Evolutionary conservation across 2,888 invertebrate species (phyloP).

Genomic region (Catocala sponsa): DNA sequence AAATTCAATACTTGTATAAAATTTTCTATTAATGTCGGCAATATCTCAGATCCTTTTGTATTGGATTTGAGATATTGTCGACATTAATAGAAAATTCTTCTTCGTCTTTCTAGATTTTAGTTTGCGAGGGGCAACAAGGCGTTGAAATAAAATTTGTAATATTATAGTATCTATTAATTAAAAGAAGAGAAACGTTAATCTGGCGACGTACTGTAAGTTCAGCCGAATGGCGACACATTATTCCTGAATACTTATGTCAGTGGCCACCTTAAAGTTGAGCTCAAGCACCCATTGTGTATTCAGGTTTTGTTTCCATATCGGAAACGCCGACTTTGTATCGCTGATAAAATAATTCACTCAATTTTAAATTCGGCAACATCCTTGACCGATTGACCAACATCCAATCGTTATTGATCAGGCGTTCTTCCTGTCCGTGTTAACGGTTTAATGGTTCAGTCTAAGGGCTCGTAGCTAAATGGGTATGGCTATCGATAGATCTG

Average conservation of each 20-base stretch:
- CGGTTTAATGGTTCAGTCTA: slow-evolving; percentile 6
- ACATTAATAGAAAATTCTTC: too few relatives aligned
- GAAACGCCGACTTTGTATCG: slow-evolving; percentile 22
- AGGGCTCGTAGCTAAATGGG: slow-evolving; percentile 9
- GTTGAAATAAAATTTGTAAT: too few relatives aligned
- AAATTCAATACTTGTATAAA: too few relatives aligned
- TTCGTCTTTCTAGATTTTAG: too few relatives aligned
- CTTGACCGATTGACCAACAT: slow-evolving; percentile 24
- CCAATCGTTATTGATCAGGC: slow-evolving; percentile 5
- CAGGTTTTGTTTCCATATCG: slow-evolving; percentile 34
- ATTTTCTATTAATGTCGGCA: too few relatives aligned
- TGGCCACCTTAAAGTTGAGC: slow-evolving; percentile 29
- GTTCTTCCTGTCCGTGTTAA: slow-evolving; percentile 1
- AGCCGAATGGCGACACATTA: background rate
- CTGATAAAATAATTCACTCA: slow-evolving; percentile 33
- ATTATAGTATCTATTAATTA: too few relatives aligned
- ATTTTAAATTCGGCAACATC: slow-evolving; percentile 14
- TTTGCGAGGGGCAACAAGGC: too few relatives aligned
- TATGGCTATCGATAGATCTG: slow-evolving; percentile 11
- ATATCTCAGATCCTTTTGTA: too few relatives aligned
- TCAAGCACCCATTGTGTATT: slow-evolving; percentile 44
- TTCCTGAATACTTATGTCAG: background rate
- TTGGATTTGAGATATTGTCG: too few relatives aligned
- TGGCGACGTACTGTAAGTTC: too few relatives aligned
- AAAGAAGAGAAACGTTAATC: too few relatives aligned